Evolutionary conservation across 2,113 vertebrate species (phyloP), one percentile per base, ranked within the genome.

Genomic region (Catagonus wagneri): DNA sequence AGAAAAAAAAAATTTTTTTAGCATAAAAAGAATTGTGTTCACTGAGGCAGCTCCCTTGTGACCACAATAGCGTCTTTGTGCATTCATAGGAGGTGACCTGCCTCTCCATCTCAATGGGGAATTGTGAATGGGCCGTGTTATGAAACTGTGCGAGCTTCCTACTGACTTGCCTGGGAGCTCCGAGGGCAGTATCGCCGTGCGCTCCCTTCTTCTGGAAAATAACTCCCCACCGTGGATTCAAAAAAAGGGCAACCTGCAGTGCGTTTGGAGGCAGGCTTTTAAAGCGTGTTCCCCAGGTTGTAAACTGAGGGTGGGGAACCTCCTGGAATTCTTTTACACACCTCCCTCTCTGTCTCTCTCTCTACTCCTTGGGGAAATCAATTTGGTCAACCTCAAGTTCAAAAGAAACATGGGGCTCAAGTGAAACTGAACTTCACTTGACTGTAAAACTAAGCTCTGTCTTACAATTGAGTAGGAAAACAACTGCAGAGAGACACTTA

Each of bases 51-150:
- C 93, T 97, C 95, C 60, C 93, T 97, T 96, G 94, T 93, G 96
- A 65, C 97, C 97, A 98, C 98, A 98, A 92, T 95, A 78, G 97
- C 69, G 81, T 79, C 98, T 98, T 97, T 98, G 96, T 96, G 65
- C 94, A 97, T 96, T 98, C 98, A 96, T 76, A 95, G 96, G 93
- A 98, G 95, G 98, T 97, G 98, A 98, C 98, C 90, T 95, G 97
- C 97, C 97, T 96, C 32, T 4, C 76, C 23, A 65, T 95, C 96
- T 97, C 97, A 95, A 71, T 96, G 93, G 95, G 92, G 96, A 98
- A 90, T 79, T 98, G 97, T 97, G 97, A 98, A 97, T 93, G 95
- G 98, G 97, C 89, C 19, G 29, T 83, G 97, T 98, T 98, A 98
- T 93, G 98, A 98, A 98, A 98, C 95, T 69, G 94, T 80, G 96